Conservation (phyloP, 2,113 vertebrate species). For the Apus apus region DNA sequence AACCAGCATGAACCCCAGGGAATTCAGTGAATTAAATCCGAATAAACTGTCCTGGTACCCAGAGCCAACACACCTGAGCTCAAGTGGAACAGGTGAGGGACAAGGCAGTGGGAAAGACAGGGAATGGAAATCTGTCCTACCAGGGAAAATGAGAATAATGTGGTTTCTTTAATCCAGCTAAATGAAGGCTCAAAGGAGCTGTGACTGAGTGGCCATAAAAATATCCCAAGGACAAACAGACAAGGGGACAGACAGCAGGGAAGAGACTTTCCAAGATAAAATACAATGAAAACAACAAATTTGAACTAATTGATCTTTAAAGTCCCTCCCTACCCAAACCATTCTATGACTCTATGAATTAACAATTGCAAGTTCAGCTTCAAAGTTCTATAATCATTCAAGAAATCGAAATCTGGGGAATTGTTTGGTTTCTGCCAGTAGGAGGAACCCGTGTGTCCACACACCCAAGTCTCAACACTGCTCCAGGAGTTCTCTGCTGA, state of each 20-base stretch:
- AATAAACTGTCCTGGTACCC: background rate
- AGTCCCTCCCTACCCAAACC: too few species aligned
- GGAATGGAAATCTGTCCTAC: background rate
- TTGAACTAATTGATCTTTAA: too few species aligned
- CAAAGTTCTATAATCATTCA: background rate
- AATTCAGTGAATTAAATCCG: background rate
- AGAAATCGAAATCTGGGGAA: background rate
- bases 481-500: background rate
- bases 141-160: background rate
- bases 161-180: background rate
- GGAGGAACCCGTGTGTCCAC: background rate
- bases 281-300: background rate
- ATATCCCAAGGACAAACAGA: background rate
- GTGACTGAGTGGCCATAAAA: background rate
- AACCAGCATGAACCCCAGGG: background rate
- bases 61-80: background rate
- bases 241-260: background rate
- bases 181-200: background rate
- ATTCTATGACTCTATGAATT: background rate
- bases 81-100: background rate
- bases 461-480: rapidly evolving
- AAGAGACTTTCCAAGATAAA: background rate
- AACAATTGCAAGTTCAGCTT: background rate
- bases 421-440: background rate
- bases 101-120: background rate